Conservation (phyloP, 2,888 invertebrate genomes). For the Sylvicola cinctus region DNA sequence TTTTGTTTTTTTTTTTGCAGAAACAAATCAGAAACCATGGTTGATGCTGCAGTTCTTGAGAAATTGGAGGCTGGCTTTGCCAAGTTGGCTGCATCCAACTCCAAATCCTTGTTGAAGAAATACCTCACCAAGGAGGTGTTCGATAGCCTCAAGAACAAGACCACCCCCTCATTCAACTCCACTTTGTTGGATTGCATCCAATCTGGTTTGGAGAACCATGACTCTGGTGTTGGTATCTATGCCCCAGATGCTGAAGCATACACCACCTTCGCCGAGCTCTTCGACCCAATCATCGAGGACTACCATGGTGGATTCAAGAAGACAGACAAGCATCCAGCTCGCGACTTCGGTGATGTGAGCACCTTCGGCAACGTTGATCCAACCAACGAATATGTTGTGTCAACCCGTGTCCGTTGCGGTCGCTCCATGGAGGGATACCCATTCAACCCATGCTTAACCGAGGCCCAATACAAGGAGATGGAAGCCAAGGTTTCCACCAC, state of each 20-base stretch:
- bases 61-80: conserved; percentile 81
- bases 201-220: conserved; percentile 91
- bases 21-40: conserved; percentile 59
- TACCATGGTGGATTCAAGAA: conserved; percentile 92
- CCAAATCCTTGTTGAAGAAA: conserved; percentile 92
- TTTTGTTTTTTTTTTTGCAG: too few relatives aligned
- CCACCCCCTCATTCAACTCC: conserved; percentile 78
- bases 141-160: conserved; percentile 79
- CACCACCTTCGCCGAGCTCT: conserved; percentile 75
- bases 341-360: conserved; percentile 85
- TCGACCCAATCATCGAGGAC: conserved; percentile 95
- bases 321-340: conserved; percentile 81
- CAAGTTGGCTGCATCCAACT: conserved; percentile 73
- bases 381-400: conserved; percentile 73
- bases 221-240: conserved; percentile 93
- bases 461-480: conserved; percentile 96
- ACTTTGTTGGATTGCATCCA: conserved; percentile 86
- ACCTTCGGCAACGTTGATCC: conserved; percentile 86
- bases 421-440: conserved; percentile 89
- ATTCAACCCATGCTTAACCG: conserved; percentile 93
- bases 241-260: conserved; percentile 95
- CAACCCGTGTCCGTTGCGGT: conserved; percentile 91
- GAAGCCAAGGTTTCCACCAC: conserved; percentile 72
- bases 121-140: conserved; percentile 80
- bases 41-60: conserved; percentile 76